Base-by-base conservation (phyloP, 2,888 invertebrate genomes). In the Chaetogeoica ovagalla region DNA sequence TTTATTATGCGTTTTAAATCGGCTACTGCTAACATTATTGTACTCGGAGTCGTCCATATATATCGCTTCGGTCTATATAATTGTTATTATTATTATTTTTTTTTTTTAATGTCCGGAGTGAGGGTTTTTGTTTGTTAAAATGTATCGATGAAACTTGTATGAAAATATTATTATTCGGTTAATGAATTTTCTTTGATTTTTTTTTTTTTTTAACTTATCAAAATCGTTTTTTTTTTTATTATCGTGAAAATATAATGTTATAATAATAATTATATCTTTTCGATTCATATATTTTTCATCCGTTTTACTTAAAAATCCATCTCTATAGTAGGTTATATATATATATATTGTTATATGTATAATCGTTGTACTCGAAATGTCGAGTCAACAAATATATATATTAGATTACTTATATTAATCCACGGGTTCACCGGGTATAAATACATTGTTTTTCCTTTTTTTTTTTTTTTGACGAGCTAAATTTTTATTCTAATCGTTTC, bases 1-100 rank as follows among this genome's bases (percentile, higher is more conserved):
- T 66, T 75, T 75, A 75, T 66, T 66, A 75, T 66, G 75, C 75
- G 43, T 68, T 75, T 43, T 59, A 75, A 66, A 75, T 59, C 75
- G 11, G 66, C 66, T 57, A 68, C 57, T 48, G 59, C 59, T 68
- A 68, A 75, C 66, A 75, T 48, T 39, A 76, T 76, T 69, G 52
- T 66, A 70, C 55, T 70, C 63, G 7, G 39, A 79, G 69, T 79
- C 63, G 55, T 70, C 37, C 62, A 63, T 81, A 59, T 43, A 59
- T 66, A 55, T 74, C 74, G 65, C 74, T 65, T 74, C 57, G 55
- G 65, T 74, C 37, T 55, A 21, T 43, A 6, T 43, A 9, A 43
- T 43, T 43, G 9, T 43, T 30, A 30, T 30, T 30, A 30, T 74
- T 74, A 39, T 55, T 19, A 15, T 48, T 65, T 52, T 63, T 62